Evolutionary conservation across 2,888 invertebrate genomes (phyloP).

Genomic region (Pocota personata): DNA sequence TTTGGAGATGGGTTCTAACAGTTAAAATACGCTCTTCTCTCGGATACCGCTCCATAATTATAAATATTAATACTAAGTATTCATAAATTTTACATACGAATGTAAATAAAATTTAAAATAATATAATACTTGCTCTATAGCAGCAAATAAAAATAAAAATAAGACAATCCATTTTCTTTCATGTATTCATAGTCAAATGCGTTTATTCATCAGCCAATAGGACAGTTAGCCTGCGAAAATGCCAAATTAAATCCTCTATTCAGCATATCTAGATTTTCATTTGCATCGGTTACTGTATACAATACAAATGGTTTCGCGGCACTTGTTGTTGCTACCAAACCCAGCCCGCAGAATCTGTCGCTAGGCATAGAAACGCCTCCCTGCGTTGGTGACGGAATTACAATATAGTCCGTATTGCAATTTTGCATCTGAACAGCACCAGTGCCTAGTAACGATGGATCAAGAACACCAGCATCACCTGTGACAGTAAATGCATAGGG

Average conservation of each 20-base stretch:
- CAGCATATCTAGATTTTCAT: conserved; percentile 87
- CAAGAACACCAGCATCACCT: conserved; percentile 87
- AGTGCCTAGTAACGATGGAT: conserved; percentile 86
- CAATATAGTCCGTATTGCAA: conserved; percentile 89
- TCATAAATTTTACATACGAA: no score
- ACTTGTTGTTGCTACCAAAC: conserved; percentile 87
- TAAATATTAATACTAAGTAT: no score
- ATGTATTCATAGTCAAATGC: not conserved
- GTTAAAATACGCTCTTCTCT: no score
- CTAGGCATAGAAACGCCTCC: conserved; percentile 83
- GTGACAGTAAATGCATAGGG: conserved; percentile 88
- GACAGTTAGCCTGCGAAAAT: conserved; percentile 88
- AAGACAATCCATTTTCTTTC: not conserved
- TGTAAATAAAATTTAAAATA: no score
- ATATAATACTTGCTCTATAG: no score
- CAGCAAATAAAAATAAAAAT: not conserved
- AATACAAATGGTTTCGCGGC: conserved; percentile 87
- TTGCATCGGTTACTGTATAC: conserved; percentile 87
- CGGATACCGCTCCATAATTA: no score
- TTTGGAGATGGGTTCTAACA: no score
- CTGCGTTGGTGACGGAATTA: conserved; percentile 87
- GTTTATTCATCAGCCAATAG: conserved; percentile 76
- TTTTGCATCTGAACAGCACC: conserved; percentile 84
- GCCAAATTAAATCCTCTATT: conserved; percentile 90
- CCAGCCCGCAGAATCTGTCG: conserved; percentile 91